phyloP scores from a whole-genome alignment of 2,888 invertebrate genomes.

The Drosophila vallismaia region DNA sequence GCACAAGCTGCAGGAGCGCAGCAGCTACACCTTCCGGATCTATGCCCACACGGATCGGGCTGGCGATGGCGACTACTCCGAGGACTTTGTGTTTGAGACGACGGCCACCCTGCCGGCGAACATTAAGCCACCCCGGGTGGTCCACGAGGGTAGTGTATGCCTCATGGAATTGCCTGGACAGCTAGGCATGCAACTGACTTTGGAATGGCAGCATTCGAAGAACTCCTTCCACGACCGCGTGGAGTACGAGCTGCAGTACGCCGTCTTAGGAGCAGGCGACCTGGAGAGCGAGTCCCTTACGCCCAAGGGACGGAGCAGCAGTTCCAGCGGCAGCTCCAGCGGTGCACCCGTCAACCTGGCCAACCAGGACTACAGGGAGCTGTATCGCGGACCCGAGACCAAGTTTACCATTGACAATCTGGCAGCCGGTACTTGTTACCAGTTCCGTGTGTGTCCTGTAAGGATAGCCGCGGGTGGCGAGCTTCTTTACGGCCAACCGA shows the following conservation, averaged over 20 bases:
- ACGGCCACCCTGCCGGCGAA: slow-evolving; percentile 91
- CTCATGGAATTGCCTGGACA: slow-evolving; percentile 81
- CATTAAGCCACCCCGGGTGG: slow-evolving; percentile 89
- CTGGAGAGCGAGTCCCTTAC: slow-evolving; percentile 34
- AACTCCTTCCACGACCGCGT: slow-evolving; percentile 87
- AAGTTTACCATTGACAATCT: slow-evolving; percentile 88
- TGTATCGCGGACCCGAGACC: slow-evolving; percentile 88
- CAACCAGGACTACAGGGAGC: slow-evolving; percentile 84
- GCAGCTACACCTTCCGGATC: slow-evolving; percentile 92
- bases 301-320: slow-evolving; percentile 54
- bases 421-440: slow-evolving; percentile 90
- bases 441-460: slow-evolving; percentile 91
- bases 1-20: slow-evolving; percentile 92
- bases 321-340: slow-evolving; percentile 36
- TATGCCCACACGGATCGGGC: slow-evolving; percentile 92
- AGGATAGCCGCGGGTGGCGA: slow-evolving; percentile 86
- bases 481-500: slow-evolving; percentile 88
- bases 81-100: slow-evolving; percentile 89
- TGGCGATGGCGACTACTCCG: slow-evolving; percentile 92
- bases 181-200: slow-evolving; percentile 84
- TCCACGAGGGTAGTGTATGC: slow-evolving; percentile 81
- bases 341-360: slow-evolving; percentile 48
- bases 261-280: slow-evolving; percentile 82
- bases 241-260: slow-evolving; percentile 90
- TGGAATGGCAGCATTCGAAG: slow-evolving; percentile 88